Percentiles rank a stretch among this genome's conserved stretches.
Evolutionary conservation across 1,140 invertebrate genomes (phyloP).

Genomic region (Eciton burchellii): DNA sequence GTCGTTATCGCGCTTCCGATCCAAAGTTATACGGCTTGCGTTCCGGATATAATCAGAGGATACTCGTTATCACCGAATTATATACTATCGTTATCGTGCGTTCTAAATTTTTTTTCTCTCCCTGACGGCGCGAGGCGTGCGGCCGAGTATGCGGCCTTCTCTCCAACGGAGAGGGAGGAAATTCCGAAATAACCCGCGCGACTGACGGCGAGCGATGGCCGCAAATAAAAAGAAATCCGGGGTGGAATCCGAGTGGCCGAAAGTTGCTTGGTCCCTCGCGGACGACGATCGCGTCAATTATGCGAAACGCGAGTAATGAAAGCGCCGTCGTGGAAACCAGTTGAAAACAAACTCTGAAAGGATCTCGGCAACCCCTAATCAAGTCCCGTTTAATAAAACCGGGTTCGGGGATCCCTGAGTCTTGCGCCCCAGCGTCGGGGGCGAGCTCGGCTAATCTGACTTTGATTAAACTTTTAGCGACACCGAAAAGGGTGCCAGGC

Average conservation of each 20-base stretch:
- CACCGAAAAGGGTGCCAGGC: constrained; percentile 80
- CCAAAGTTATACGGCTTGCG: constrained; percentile 53
- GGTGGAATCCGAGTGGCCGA: constrained; percentile 32
- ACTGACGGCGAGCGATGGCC: neutral
- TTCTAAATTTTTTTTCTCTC: neutral
- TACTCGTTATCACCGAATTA: constrained; percentile 14
- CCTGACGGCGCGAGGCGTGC: neutral
- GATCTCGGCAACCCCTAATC: constrained; percentile 80
- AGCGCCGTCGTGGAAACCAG: constrained; percentile 70
- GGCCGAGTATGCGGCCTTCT: neutral
- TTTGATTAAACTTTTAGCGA: constrained; percentile 86
- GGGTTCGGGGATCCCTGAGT: constrained; percentile 67
- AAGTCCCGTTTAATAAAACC: constrained; percentile 82
- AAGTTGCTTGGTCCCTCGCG: constrained; percentile 45
- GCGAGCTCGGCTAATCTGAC: constrained; percentile 83
- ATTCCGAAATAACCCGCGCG: neutral
- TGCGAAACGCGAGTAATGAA: constrained; percentile 72
- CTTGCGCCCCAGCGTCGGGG: constrained; percentile 66
- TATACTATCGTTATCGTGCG: neutral
- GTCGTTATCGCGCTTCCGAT: constrained; percentile 60
- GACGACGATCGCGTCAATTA: constrained; percentile 71
- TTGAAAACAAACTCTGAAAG: constrained; percentile 80
- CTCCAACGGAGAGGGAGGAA: neutral
- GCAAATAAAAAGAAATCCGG: constrained; percentile 25
- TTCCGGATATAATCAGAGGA: constrained; percentile 47